Evolutionary conservation across 2,113 vertebrate genomes (phyloP).

Genomic region (Tragelaphus buxtoni): DNA sequence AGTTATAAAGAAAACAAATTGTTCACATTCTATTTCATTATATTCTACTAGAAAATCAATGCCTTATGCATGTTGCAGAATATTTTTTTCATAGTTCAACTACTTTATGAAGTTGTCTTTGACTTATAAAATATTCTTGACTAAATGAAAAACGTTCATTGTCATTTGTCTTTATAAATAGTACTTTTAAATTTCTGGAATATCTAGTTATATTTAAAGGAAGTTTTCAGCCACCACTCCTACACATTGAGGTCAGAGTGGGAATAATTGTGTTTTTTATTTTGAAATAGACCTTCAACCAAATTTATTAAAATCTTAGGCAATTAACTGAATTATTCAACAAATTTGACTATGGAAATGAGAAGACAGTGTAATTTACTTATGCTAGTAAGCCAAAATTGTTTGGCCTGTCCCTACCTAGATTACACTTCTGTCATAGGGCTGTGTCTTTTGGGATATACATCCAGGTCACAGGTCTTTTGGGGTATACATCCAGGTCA

Average conservation of each 20-base stretch:
- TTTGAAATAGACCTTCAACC: background rate
- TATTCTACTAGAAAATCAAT: conserved; percentile 50
- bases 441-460: background rate
- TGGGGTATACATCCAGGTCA: background rate
- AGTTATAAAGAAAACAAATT: conserved; percentile 68
- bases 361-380: background rate
- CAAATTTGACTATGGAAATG: background rate
- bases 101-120: background rate
- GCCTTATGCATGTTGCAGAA: conserved; percentile 7
- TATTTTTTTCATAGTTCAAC: conserved; percentile 34
- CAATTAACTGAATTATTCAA: background rate
- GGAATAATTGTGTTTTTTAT: background rate
- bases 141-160: background rate
- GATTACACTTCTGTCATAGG: background rate
- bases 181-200: background rate
- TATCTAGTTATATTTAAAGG: background rate
- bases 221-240: background rate
- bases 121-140: background rate
- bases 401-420: background rate
- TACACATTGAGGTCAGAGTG: background rate
- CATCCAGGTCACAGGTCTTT: background rate
- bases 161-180: background rate
- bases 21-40: conserved; percentile 68
- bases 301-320: background rate
- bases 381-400: background rate